Evolutionary conservation across 2,888 invertebrate species (phyloP).

Genomic region (Meteorus colon): DNA sequence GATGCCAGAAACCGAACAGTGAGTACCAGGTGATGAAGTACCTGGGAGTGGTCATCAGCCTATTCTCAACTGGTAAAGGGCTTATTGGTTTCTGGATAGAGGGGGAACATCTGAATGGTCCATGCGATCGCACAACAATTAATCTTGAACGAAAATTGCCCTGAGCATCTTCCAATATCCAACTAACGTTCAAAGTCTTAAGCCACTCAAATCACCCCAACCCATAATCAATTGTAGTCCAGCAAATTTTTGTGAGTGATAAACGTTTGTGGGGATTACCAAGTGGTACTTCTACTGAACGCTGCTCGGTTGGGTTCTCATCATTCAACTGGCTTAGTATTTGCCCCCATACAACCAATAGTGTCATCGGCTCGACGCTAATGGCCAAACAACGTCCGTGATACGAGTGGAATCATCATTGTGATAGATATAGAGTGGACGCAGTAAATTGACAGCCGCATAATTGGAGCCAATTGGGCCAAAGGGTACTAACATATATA

Average conservation of each 20-base stretch:
- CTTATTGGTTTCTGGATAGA: neutral
- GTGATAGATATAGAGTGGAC: conserved; percentile 38
- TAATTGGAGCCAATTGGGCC: conserved; percentile 64
- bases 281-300: conserved; percentile 37
- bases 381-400: conserved; percentile 66
- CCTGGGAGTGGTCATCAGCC: conserved; percentile 47
- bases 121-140: neutral
- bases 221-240: neutral
- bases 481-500: conserved; percentile 27
- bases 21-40: conserved; percentile 66
- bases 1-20: conserved; percentile 62
- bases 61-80: conserved; percentile 15
- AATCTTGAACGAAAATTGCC: conserved; percentile 20
- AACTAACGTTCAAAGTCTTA: neutral
- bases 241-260: neutral
- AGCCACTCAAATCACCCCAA: neutral
- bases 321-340: conserved; percentile 20
- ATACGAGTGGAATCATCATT: conserved; percentile 64
- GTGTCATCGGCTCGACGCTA: conserved; percentile 52
- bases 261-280: conserved; percentile 27
- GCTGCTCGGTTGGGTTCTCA: neutral
- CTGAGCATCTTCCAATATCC: neutral
- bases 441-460: conserved; percentile 61
- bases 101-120: conserved; percentile 6
- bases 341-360: conserved; percentile 21